Evolutionary conservation across 2,113 vertebrate species (phyloP).

Genomic region (Alces alces): DNA sequence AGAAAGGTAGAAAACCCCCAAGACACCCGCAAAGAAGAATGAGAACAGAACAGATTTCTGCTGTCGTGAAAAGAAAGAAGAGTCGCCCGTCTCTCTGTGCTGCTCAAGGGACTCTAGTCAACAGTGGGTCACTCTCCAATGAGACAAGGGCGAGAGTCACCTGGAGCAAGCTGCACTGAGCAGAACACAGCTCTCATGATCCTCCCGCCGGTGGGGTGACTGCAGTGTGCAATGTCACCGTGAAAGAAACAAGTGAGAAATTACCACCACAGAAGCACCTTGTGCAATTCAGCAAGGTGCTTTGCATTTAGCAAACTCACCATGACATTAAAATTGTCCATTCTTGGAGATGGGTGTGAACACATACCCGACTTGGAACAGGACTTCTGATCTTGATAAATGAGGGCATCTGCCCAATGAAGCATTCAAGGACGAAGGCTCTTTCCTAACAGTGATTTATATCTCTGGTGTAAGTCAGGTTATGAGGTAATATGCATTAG

Average conservation of each 20-base stretch:
- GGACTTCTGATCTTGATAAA: background rate
- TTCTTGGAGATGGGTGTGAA: background rate
- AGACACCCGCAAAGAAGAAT: background rate
- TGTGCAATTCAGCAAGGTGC: background rate
- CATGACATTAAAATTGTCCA: background rate
- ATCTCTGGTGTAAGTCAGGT: background rate
- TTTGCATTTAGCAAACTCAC: background rate
- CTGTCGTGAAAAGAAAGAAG: background rate
- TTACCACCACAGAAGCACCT: background rate
- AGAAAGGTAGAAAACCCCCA: background rate
- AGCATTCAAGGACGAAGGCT: background rate
- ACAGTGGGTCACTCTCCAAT: background rate
- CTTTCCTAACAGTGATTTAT: background rate
- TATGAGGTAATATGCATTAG: background rate
- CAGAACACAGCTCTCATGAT: background rate
- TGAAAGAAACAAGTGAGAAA: background rate
- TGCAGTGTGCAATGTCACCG: background rate
- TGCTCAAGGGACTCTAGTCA: background rate
- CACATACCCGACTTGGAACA: background rate
- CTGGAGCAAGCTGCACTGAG: background rate
- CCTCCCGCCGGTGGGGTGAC: background rate
- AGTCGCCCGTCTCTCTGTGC: no score
- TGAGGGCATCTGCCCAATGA: background rate
- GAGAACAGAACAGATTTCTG: background rate
- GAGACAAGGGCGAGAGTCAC: background rate